A percentile compares a stretch with the other conserved stretches of the same genome.
Evolutionary conservation across 2,888 invertebrate genomes (phyloP).

Genomic region (Willowsia nigromaculata): DNA sequence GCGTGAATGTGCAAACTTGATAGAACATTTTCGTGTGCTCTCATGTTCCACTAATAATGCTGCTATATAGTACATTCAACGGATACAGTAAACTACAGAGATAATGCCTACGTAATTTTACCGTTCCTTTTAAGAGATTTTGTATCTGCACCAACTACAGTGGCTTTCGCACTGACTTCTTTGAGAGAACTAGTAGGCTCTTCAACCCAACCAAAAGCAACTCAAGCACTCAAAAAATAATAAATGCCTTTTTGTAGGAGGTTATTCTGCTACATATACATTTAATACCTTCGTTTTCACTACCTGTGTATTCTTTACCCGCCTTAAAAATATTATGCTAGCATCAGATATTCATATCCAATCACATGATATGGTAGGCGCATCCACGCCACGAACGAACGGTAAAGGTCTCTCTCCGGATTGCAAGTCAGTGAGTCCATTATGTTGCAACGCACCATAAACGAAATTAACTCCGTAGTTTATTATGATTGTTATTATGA

Average conservation of each 20-base stretch:
- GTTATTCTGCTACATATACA: neutral
- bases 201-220: neutral
- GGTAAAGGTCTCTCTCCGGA: neutral
- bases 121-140: constrained; percentile 41
- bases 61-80: neutral
- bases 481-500: constrained; percentile 69
- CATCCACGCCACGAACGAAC: neutral
- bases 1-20: constrained; percentile 45
- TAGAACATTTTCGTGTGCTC: constrained; percentile 4
- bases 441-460: constrained; percentile 69
- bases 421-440: constrained; percentile 50
- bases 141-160: constrained; percentile 30
- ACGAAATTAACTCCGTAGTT: constrained; percentile 68
- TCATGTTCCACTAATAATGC: neutral
- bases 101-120: constrained; percentile 31
- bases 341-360: constrained; percentile 30
- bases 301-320: constrained; percentile 27
- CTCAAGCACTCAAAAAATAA: constrained; percentile 9
- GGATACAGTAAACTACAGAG: constrained; percentile 39
- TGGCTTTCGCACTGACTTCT: neutral
- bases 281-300: neutral
- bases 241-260: constrained; percentile 32
- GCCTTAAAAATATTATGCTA: constrained; percentile 10
- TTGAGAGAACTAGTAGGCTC: neutral
- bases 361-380: constrained; percentile 43